A percentile compares a stretch with the other conserved stretches of the same genome.
These are phyloP conservation scores for Papilio xuthus DNA, from an alignment of 1,140 invertebrate genomes.

Conservation along the genomic window DNA sequence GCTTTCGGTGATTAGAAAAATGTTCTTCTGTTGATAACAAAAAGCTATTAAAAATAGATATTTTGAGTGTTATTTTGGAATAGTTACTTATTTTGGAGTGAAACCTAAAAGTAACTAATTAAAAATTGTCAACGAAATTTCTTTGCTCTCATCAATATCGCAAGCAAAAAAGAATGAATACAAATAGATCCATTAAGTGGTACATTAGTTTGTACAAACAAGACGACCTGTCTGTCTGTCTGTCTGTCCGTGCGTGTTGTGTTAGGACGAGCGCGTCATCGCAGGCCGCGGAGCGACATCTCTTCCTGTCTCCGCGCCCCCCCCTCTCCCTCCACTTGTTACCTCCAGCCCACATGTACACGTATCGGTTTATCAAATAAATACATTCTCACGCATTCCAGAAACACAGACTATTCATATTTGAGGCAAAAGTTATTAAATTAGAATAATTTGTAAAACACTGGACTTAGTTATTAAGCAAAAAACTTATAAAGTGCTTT, in stretches of 20 bases:
- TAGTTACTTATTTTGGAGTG: not conserved
- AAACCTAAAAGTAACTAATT: not conserved
- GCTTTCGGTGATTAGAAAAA: not conserved
- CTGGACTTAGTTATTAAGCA: too few species aligned
- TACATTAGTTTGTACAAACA: slow-evolving; percentile 26
- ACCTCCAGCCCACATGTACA: not conserved
- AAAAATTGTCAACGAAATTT: not conserved
- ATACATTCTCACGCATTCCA: not conserved
- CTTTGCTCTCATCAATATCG: not conserved
- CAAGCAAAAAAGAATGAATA: not conserved
- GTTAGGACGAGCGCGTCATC: slow-evolving; percentile 44
- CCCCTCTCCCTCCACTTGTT: not conserved
- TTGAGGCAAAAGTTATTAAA: too few species aligned
- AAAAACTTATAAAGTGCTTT: too few species aligned
- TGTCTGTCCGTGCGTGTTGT: slow-evolving; percentile 43
- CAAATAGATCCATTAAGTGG: not conserved
- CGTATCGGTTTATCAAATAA: not conserved
- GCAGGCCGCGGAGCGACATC: not conserved
- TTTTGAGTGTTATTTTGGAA: too few species aligned
- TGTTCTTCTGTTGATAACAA: not conserved
- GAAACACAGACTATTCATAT: not conserved
- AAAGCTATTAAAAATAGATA: not conserved
- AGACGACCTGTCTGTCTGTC: slow-evolving; percentile 15
- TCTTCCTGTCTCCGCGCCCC: too few species aligned
- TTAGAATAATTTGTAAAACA: too few species aligned